A percentile compares a stretch with the other conserved stretches of the same genome.
phyloP scores from a whole-genome alignment of 2,888 invertebrate genomes.

The Caenorhabditis virilis region DNA sequence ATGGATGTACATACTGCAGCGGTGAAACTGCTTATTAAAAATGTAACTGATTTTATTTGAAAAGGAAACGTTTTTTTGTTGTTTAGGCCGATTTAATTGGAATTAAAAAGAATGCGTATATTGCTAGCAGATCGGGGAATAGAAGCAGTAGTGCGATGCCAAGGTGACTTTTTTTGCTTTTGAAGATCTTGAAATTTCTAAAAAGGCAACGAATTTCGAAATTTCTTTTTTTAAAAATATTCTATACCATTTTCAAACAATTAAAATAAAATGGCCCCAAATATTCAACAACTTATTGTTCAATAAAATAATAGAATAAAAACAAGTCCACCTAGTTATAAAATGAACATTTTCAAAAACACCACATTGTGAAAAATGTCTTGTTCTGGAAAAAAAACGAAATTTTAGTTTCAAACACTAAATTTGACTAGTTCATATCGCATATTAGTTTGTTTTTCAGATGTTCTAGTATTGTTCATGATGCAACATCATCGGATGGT shows the following conservation, averaged over 20 bases:
- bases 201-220: no score
- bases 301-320: no score
- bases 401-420: no score
- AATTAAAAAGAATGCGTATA: slow-evolving; percentile 18
- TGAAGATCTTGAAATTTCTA: background rate
- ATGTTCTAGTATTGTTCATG: slow-evolving; percentile 20
- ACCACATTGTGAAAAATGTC: no score
- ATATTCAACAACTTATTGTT: no score
- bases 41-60: slow-evolving; percentile 12
- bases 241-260: no score
- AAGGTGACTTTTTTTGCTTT: slow-evolving; percentile 1
- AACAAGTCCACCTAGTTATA: background rate
- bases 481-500: slow-evolving; percentile 20
- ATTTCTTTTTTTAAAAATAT: no score
- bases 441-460: no score
- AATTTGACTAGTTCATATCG: no score
- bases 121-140: slow-evolving; percentile 16
- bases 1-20: slow-evolving; percentile 30
- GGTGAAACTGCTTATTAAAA: slow-evolving; percentile 29
- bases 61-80: slow-evolving; percentile 1
- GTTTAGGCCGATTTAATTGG: slow-evolving; percentile 34
- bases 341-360: no score
- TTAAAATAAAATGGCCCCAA: no score
- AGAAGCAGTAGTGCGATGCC: slow-evolving; percentile 34
- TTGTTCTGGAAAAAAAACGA: no score